Conservation (phyloP, 2,797 vertebrate genomes). For the Numenius phaeopus region DNA sequence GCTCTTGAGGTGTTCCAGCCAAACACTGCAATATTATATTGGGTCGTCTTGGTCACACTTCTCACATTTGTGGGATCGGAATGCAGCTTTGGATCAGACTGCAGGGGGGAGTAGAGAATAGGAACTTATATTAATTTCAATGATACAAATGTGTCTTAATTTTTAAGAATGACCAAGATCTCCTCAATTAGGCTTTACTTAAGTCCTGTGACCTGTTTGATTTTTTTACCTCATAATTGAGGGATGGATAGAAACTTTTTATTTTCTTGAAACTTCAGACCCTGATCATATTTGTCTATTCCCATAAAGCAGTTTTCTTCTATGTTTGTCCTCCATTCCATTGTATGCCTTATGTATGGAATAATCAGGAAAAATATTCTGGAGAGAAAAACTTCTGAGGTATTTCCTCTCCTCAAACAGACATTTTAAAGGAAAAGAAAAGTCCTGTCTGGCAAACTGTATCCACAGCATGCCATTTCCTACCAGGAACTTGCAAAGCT, state of each 20-base stretch:
- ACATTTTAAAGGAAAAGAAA: not conserved
- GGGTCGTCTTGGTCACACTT: not conserved
- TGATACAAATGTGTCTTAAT: not conserved
- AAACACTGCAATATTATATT: not conserved
- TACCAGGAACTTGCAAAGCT: not conserved
- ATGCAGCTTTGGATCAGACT: not conserved
- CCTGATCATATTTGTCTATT: not conserved
- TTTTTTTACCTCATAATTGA: not conserved
- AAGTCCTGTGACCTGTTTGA: not conserved
- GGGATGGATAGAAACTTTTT: not conserved
- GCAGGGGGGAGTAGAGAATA: not conserved
- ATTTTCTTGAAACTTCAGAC: not conserved
- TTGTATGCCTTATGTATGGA: not conserved
- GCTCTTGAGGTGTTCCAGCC: not conserved
- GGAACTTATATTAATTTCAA: not conserved
- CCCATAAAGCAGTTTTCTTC: not conserved
- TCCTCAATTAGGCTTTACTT: not conserved
- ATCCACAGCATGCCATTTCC: not conserved
- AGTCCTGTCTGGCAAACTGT: not conserved
- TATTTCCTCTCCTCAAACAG: not conserved
- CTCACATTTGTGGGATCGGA: not conserved
- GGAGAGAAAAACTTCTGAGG: not conserved
- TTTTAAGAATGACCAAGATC: not conserved
- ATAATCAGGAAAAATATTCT: not conserved
- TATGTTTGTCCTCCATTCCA: not conserved